Percentiles rank a stretch among this genome's conserved stretches.
These are phyloP conservation scores for Hafferia zeledoni DNA, from an alignment of 2,797 vertebrate species.

Conservation along the genomic window DNA sequence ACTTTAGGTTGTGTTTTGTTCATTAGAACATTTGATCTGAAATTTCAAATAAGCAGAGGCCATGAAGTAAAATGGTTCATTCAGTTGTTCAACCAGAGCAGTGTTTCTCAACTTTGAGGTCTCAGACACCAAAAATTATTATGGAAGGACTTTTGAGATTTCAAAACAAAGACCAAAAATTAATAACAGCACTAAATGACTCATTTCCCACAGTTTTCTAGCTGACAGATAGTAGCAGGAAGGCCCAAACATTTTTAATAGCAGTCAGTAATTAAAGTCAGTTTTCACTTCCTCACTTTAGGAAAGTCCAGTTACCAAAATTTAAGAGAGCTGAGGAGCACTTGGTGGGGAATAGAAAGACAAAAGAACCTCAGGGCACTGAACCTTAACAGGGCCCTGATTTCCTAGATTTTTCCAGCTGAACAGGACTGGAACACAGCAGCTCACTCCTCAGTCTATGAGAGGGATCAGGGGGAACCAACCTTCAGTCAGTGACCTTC, in stretches of 20 bases:
- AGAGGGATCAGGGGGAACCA: background rate
- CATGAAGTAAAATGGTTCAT: background rate
- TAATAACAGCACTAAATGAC: accelerated
- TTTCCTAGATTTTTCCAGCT: background rate
- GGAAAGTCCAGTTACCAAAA: background rate
- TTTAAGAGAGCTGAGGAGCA: background rate
- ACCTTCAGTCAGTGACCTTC: background rate
- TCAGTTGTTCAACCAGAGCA: background rate
- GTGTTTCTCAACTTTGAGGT: background rate
- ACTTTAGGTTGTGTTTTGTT: background rate
- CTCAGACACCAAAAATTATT: background rate
- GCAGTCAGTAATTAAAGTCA: background rate
- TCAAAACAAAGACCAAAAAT: background rate
- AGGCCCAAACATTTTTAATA: background rate
- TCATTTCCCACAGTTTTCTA: background rate
- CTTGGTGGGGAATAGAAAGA: background rate
- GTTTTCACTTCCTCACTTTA: background rate
- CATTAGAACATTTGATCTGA: background rate
- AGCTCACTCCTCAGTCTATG: background rate
- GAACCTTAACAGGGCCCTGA: background rate
- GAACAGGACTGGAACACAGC: background rate
- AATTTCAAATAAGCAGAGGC: background rate
- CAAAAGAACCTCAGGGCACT: background rate
- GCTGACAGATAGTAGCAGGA: background rate
- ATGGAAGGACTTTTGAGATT: accelerated